A percentile compares a stretch with the other conserved stretches of the same genome.
Conservation (phyloP, 2,113 vertebrate genomes). For the Xiphophorus maculatus region DNA sequence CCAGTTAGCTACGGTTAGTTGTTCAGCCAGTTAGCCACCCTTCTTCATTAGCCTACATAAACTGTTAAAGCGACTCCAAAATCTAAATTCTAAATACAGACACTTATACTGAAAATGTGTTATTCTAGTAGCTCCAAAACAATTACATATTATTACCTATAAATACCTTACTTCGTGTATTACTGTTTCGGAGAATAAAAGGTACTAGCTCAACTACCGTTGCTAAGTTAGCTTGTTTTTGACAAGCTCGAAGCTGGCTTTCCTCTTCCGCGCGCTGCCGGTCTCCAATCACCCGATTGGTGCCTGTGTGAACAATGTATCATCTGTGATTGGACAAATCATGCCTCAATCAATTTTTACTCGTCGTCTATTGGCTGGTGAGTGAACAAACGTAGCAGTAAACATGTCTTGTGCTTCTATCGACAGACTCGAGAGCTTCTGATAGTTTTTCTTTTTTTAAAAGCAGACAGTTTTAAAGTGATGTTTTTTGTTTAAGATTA, state of each 20-base stretch:
- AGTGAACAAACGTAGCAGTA: conserved; percentile 17
- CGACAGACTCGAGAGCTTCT: neutral
- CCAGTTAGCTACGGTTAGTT: conserved; percentile 18
- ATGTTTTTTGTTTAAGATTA: neutral
- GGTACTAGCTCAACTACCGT: conserved; percentile 6
- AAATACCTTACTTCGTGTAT: neutral
- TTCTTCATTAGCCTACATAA: conserved; percentile 14
- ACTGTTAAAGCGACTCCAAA: neutral
- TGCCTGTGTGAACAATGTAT: rapidly evolving
- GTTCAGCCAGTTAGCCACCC: conserved; percentile 20
- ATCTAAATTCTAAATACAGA: neutral
- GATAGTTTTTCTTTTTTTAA: neutral
- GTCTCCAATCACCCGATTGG: conserved; percentile 66
- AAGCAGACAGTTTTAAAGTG: neutral
- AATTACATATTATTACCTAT: neutral
- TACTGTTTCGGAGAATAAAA: no score
- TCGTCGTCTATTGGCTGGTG: conserved; percentile 50
- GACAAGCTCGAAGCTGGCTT: conserved; percentile 55
- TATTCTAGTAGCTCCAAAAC: rapidly evolving
- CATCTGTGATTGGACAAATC: conserved; percentile 52
- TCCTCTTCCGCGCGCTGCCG: conserved; percentile 84
- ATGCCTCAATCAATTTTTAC: conserved; percentile 49
- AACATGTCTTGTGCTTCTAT: neutral
- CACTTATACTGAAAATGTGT: neutral
- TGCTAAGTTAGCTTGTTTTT: conserved; percentile 61